Evolutionary conservation across 1,140 invertebrate genomes (phyloP).

Genomic region (Temnothorax nylanderi): DNA sequence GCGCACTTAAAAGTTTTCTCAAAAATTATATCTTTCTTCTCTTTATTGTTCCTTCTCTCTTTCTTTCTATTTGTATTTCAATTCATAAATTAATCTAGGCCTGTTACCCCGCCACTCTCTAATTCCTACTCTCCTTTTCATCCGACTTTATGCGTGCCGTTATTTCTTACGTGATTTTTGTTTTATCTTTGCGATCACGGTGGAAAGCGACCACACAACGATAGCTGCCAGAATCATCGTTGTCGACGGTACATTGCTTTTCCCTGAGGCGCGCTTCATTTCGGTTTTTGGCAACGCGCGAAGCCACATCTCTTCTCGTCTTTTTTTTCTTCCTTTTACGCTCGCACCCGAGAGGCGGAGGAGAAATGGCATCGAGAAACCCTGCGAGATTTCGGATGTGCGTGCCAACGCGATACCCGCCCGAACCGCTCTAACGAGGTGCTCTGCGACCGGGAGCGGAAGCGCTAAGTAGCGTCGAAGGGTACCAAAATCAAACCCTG

Average conservation of each 20-base stretch:
- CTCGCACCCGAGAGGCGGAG: background rate
- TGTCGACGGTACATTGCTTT: slow-evolving; percentile 49
- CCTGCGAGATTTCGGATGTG: slow-evolving; percentile 42
- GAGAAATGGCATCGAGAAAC: background rate
- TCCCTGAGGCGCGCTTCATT: slow-evolving; percentile 71
- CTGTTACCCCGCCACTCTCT: background rate
- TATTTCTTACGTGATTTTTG: slow-evolving; percentile 67
- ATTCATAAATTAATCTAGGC: slow-evolving; percentile 31
- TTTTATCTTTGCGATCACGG: slow-evolving; percentile 61
- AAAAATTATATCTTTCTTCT: background rate
- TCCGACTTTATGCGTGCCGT: slow-evolving; percentile 12
- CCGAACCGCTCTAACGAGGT: slow-evolving; percentile 76
- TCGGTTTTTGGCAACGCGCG: slow-evolving; percentile 73
- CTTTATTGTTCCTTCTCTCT: background rate
- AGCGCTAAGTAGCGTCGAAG: slow-evolving; percentile 63
- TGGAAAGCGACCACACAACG: slow-evolving; percentile 62
- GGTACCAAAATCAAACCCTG: background rate
- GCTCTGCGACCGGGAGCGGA: slow-evolving; percentile 74
- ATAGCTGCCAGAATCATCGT: slow-evolving; percentile 66
- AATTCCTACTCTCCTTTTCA: background rate
- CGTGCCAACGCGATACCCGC: slow-evolving; percentile 72
- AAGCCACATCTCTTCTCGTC: slow-evolving; percentile 14
- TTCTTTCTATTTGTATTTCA: background rate
- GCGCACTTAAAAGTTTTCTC: background rate
- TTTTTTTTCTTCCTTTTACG: background rate